Evolutionary conservation across 2,888 invertebrate species (phyloP).

Genomic region (Meteorus cinctellus): DNA sequence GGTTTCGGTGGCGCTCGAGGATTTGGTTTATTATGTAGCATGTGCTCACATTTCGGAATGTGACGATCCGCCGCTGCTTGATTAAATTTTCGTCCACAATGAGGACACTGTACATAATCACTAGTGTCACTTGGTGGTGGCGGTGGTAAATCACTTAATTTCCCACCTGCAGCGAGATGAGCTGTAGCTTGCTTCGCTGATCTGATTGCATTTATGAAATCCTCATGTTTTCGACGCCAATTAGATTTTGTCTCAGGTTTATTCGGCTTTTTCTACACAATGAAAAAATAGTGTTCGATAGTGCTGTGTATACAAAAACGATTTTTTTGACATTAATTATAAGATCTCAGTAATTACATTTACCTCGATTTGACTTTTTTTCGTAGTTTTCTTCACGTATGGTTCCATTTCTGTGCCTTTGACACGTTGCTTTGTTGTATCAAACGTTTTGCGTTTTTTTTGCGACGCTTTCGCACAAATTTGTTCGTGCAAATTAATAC

Average conservation of each 20-base stretch:
- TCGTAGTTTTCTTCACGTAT: conserved; percentile 76
- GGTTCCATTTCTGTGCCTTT: conserved; percentile 92
- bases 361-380: conserved; percentile 59
- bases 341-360: conserved; percentile 11
- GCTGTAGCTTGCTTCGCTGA: conserved; percentile 90
- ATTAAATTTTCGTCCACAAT: conserved; percentile 90
- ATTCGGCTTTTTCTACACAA: conserved; percentile 58
- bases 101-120: conserved; percentile 92
- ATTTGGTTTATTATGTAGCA: conserved; percentile 86
- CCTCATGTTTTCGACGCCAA: conserved; percentile 96
- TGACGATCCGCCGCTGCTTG: conserved; percentile 89
- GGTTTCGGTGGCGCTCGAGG: conserved; percentile 59
- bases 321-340: conserved; percentile 10
- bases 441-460: conserved; percentile 93
- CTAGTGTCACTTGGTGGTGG: conserved; percentile 92
- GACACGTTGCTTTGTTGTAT: conserved; percentile 91
- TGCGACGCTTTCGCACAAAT: conserved; percentile 87
- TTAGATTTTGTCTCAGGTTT: conserved; percentile 73
- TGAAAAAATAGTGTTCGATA: not conserved
- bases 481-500: conserved; percentile 86
- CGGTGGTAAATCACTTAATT: conserved; percentile 89
- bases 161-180: conserved; percentile 88
- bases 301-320: not conserved
- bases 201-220: conserved; percentile 92
- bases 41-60: conserved; percentile 92